Evolutionary conservation across 2,113 vertebrate species (phyloP).

Genomic region (Carassius carassius): DNA sequence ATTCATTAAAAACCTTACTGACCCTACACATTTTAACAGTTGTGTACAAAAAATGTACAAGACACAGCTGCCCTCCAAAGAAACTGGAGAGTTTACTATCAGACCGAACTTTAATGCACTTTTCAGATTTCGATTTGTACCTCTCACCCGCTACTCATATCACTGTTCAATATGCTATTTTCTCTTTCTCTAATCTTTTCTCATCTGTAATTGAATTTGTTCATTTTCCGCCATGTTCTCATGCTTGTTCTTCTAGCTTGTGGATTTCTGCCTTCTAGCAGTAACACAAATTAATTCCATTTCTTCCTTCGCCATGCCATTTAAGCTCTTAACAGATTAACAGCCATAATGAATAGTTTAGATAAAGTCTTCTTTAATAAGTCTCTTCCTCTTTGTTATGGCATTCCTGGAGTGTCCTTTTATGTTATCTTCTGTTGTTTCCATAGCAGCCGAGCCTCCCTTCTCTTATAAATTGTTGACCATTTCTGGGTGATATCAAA

Average conservation of each 20-base stretch:
- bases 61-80: not conserved
- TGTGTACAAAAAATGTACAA: not conserved
- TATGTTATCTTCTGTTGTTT: conserved; percentile 8
- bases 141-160: not conserved
- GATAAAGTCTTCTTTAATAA: not conserved
- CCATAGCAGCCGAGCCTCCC: conserved; percentile 8
- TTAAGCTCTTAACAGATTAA: conserved; percentile 27
- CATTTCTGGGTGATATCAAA: conserved; percentile 10
- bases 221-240: not conserved
- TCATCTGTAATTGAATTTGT: conserved; percentile 21
- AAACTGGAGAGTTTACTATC: conserved; percentile 44
- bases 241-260: not conserved
- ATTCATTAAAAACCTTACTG: not conserved
- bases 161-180: not conserved
- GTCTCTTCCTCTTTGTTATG: not conserved
- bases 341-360: conserved; percentile 10
- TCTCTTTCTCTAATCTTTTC: conserved; percentile 24
- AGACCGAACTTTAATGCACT: conserved; percentile 53
- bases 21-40: not conserved
- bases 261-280: conserved; percentile 29
- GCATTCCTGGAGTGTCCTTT: not conserved
- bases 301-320: not conserved
- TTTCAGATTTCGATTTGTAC: conserved; percentile 41
- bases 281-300: conserved; percentile 12
- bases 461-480: conserved; percentile 21